phyloP scores from a whole-genome alignment of 1,140 invertebrate species.

The Drosophila willistoni region DNA sequence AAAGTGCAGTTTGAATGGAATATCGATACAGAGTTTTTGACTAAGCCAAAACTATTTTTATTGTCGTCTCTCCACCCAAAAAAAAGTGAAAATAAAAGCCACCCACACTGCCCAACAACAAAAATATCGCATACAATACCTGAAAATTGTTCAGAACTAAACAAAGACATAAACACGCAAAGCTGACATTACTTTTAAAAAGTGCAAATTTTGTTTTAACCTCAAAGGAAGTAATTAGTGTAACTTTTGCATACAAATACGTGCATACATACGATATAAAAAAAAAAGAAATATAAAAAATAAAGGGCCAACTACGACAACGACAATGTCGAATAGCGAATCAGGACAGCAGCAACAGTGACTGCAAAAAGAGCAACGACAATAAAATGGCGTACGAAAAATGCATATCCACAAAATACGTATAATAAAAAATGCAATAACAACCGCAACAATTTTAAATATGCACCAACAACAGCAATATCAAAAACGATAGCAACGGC shows the following conservation, averaged over 20 bases:
- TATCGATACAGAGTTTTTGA: too few relatives aligned
- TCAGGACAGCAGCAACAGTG: slow-evolving; percentile 38
- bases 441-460: slow-evolving; percentile 76
- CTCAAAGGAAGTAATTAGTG: slow-evolving; percentile 82
- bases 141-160: slow-evolving; percentile 59
- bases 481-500: slow-evolving; percentile 32
- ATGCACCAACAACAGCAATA: slow-evolving; percentile 54
- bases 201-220: slow-evolving; percentile 83
- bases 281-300: slow-evolving; percentile 34
- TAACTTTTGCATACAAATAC: slow-evolving; percentile 79
- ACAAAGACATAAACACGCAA: slow-evolving; percentile 83
- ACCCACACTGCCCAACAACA: not conserved
- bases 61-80: too few relatives aligned
- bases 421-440: slow-evolving; percentile 80
- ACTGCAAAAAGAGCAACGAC: slow-evolving; percentile 45
- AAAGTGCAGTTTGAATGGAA: too few relatives aligned
- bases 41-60: too few relatives aligned
- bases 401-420: slow-evolving; percentile 54
- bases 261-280: slow-evolving; percentile 59
- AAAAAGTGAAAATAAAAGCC: not conserved
- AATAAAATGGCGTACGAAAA: slow-evolving; percentile 60
- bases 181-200: slow-evolving; percentile 82
- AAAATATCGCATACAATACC: slow-evolving; percentile 17
- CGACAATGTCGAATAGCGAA: slow-evolving; percentile 14
- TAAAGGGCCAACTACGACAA: slow-evolving; percentile 13